These are phyloP conservation scores for Euglossa dilemma DNA, from an alignment of 1,140 invertebrate genomes.

Conservation along the genomic window DNA sequence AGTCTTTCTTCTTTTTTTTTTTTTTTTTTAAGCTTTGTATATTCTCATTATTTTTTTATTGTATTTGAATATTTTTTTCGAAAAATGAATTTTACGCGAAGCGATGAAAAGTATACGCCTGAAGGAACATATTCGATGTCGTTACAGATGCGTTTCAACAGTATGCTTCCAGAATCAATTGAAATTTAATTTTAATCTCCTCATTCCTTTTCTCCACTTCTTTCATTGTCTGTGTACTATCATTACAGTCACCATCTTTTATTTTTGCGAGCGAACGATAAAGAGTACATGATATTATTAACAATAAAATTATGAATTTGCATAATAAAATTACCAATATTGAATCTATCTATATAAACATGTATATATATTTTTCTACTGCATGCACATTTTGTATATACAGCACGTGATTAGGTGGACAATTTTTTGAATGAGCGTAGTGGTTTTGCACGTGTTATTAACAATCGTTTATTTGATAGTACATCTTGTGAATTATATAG, in stretches of 20 bases:
- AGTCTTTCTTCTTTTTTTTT: too few species aligned
- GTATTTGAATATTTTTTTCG: neutral
- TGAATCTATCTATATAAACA: conserved; percentile 31
- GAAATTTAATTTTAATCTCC: conserved; percentile 30
- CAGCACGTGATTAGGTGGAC: neutral
- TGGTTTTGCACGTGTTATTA: neutral
- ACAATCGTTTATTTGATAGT: neutral
- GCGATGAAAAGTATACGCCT: neutral
- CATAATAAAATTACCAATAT: conserved; percentile 66
- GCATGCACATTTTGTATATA: neutral
- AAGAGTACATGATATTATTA: conserved; percentile 54
- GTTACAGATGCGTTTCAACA: conserved; percentile 1
- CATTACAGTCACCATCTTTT: conserved; percentile 16
- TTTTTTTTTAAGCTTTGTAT: neutral
- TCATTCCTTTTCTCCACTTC: conserved; percentile 12
- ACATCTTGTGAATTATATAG: neutral
- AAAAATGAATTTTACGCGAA: neutral
- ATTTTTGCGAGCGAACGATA: conserved; percentile 49
- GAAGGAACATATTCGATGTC: conserved; percentile 9
- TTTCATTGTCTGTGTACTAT: conserved; percentile 42
- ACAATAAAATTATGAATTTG: conserved; percentile 66
- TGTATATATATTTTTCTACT: conserved; percentile 19
- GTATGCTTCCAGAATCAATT: conserved; percentile 53
- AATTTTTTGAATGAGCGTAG: neutral
- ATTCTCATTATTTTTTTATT: neutral